Evolutionary conservation across 2,113 vertebrate species (phyloP).

Genomic region (Phyllostomus discolor): DNA sequence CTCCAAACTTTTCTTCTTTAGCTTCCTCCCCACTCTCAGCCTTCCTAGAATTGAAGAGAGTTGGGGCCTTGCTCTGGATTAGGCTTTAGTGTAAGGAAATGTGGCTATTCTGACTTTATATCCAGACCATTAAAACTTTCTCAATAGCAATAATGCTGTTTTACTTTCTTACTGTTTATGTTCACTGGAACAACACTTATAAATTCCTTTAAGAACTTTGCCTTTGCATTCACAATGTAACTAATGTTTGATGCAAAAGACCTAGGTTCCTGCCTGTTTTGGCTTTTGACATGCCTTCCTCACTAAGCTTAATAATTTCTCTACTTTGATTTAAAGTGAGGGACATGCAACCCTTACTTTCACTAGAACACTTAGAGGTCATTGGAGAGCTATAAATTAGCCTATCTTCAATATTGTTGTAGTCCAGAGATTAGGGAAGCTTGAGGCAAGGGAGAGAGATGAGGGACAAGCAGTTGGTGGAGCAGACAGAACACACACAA

Average conservation of each 20-base stretch:
- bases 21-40: not conserved
- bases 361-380: too few relatives aligned
- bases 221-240: not conserved
- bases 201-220: not conserved
- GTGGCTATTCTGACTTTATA: not conserved
- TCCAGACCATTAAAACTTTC: not conserved
- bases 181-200: not conserved
- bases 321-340: not conserved
- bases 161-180: not conserved
- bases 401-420: not conserved
- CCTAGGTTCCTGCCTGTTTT: not conserved
- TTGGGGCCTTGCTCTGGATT: not conserved
- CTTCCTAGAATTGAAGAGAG: not conserved
- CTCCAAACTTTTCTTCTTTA: not conserved
- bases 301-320: not conserved
- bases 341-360: not conserved
- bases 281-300: not conserved
- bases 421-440: not conserved
- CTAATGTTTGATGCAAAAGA: not conserved
- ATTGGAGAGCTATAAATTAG: not conserved
- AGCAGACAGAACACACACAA: not conserved
- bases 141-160: not conserved
- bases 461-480: too few relatives aligned
- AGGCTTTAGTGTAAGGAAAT: not conserved
- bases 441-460: not conserved